A percentile compares a stretch with the other conserved stretches of the same genome.
phyloP scores from a whole-genome alignment of 2,113 vertebrate genomes.

The Onychostruthus taczanowskii region DNA sequence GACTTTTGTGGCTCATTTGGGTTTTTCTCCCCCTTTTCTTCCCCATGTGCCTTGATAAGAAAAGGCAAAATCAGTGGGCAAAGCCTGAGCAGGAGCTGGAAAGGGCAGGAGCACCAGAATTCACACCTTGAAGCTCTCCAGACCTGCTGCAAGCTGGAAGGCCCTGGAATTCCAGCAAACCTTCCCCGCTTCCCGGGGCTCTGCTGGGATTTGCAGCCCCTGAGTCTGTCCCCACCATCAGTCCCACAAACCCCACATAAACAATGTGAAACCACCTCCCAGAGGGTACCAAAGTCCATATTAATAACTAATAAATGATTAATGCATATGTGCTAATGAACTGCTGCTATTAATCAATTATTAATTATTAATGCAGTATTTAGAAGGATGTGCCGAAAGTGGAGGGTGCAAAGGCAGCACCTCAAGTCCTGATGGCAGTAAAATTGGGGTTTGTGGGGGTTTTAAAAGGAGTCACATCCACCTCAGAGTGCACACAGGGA shows the following conservation, averaged over 20 bases:
- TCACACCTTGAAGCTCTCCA: background rate
- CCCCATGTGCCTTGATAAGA: background rate
- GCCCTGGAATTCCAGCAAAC: fast-evolving
- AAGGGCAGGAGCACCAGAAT: background rate
- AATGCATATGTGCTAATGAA: background rate
- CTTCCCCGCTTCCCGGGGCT: fast-evolving
- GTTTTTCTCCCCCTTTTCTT: background rate
- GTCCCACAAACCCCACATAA: background rate
- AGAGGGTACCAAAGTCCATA: background rate
- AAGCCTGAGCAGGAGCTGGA: background rate
- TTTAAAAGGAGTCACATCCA: background rate
- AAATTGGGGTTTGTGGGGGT: no score
- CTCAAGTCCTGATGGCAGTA: background rate
- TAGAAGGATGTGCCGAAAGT: background rate
- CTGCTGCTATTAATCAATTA: background rate
- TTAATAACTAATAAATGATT: conserved; percentile 10
- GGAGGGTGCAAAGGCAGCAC: background rate
- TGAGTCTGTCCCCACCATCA: background rate
- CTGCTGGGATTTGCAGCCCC: background rate
- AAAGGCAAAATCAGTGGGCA: background rate
- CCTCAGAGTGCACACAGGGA: fast-evolving
- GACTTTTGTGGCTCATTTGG: background rate
- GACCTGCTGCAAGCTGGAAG: background rate
- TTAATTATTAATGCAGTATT: conserved; percentile 4
- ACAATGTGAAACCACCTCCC: background rate